These are phyloP conservation scores for Nephrocerus scutellatus DNA, from an alignment of 2,888 invertebrate species.

Conservation along the genomic window DNA sequence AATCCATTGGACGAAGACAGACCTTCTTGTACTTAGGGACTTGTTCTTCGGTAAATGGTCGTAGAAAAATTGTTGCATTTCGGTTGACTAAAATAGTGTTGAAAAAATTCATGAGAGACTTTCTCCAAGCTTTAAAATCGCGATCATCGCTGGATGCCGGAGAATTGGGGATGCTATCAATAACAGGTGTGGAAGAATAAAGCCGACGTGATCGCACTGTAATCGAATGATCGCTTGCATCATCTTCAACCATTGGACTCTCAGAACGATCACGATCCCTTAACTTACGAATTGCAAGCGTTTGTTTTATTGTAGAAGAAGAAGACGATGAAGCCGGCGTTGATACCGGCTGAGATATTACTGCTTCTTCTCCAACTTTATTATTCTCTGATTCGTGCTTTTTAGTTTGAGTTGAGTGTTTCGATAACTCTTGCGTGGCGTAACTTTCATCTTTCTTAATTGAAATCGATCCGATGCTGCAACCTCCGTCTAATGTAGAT, in stretches of 20 bases:
- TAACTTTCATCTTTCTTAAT: conserved; percentile 14
- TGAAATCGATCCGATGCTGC: conserved; percentile 29
- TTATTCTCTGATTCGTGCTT: conserved; percentile 3
- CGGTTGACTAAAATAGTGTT: conserved; percentile 72
- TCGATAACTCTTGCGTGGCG: conserved; percentile 6
- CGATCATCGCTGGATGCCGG: conserved; percentile 63
- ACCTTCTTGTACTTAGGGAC: conserved; percentile 77
- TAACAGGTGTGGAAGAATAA: conserved; percentile 50
- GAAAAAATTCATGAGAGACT: conserved; percentile 78
- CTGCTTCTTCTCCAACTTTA: conserved; percentile 21
- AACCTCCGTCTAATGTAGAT: conserved; percentile 19
- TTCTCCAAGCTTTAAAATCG: conserved; percentile 79
- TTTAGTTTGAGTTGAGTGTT: conserved; percentile 12
- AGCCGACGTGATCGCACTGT: conserved; percentile 36
- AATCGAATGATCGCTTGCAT: conserved; percentile 43
- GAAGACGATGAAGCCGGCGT: conserved; percentile 21
- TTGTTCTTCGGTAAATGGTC: conserved; percentile 81
- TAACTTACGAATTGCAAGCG: conserved; percentile 44
- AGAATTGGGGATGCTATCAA: conserved; percentile 59
- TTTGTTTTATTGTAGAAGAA: conserved; percentile 17
- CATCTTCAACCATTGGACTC: conserved; percentile 54
- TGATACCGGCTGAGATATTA: conserved; percentile 10
- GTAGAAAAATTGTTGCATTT: conserved; percentile 75
- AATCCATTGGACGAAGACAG: conserved; percentile 80
- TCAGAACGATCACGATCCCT: conserved; percentile 50